These are phyloP conservation scores for Ormia ochracea DNA, from an alignment of 2,888 invertebrate species.

Conservation along the genomic window DNA sequence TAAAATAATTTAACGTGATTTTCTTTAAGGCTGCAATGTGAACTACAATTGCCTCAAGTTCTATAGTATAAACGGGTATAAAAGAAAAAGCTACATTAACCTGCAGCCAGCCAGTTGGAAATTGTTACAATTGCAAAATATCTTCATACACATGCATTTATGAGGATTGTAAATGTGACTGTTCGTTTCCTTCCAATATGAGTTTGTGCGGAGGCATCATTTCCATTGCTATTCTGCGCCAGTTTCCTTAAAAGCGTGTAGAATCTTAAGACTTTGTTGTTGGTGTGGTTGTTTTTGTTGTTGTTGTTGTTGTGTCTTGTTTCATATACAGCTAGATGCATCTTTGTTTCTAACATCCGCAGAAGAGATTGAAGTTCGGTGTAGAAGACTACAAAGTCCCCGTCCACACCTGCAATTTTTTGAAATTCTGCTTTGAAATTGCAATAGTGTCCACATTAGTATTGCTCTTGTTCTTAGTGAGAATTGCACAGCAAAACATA, in stretches of 20 bases:
- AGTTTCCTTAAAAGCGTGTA: slow-evolving; percentile 51
- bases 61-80: not conserved
- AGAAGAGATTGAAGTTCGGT: slow-evolving; percentile 8
- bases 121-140: slow-evolving; percentile 24
- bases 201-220: not conserved
- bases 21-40: slow-evolving; percentile 50
- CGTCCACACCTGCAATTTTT: no score
- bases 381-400: no score
- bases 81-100: slow-evolving; percentile 31
- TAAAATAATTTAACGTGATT: slow-evolving; percentile 57
- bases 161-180: not conserved
- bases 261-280: slow-evolving; percentile 4
- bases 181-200: slow-evolving; percentile 21
- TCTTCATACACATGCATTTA: not conserved
- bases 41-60: not conserved
- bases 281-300: not conserved
- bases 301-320: not conserved
- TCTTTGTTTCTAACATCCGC: slow-evolving; percentile 44
- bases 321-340: slow-evolving; percentile 6
- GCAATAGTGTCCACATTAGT: no score
- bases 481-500: no score
- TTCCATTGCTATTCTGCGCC: slow-evolving; percentile 6
- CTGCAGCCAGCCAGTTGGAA: slow-evolving; percentile 35
- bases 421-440: no score
- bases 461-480: no score